Evolutionary conservation across 2,113 vertebrate species (phyloP).

Genomic region (Tachycineta bicolor): DNA sequence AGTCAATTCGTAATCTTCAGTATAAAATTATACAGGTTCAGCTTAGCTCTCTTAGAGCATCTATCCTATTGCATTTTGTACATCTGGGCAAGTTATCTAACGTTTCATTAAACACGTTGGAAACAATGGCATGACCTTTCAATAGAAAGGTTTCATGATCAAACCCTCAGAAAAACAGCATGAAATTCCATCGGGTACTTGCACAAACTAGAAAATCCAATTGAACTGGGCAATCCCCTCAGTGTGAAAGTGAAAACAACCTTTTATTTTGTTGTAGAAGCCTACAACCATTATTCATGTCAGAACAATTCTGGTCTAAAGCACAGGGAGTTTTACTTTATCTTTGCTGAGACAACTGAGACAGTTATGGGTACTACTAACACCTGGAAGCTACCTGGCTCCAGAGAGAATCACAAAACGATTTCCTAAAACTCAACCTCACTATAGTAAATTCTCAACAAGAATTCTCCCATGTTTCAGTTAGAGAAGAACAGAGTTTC

Average conservation of each 20-base stretch:
- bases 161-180: neutral
- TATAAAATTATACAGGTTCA: neutral
- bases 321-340: neutral
- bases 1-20: neutral
- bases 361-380: neutral
- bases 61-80: neutral
- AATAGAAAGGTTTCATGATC: neutral
- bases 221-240: neutral
- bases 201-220: neutral
- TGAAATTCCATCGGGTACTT: neutral
- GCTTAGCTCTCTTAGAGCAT: neutral
- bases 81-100: neutral
- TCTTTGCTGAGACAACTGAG: neutral
- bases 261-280: neutral
- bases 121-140: neutral
- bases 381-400: neutral
- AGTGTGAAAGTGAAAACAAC: neutral
- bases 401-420: neutral
- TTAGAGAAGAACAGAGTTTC: neutral
- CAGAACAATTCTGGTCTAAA: neutral
- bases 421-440: neutral
- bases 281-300: neutral
- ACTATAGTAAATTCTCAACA: neutral
- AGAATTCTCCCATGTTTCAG: neutral
- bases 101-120: neutral